phyloP scores from a whole-genome alignment of 2,797 vertebrate genomes.

The Pipistrellus pipistrellus region DNA sequence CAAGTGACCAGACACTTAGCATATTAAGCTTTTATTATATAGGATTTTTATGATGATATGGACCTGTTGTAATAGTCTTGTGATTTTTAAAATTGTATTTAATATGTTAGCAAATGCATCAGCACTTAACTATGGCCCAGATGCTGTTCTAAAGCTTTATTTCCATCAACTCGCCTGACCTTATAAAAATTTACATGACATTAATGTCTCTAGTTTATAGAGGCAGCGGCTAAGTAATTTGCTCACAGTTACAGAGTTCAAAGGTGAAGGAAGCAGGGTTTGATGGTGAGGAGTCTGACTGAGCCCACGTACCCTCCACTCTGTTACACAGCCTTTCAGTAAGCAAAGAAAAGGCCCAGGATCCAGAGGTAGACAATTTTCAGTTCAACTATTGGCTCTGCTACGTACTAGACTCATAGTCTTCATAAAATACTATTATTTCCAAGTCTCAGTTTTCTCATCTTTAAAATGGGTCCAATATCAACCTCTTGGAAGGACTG shows the following conservation, averaged over 20 bases:
- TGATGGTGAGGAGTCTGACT: neutral
- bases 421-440: neutral
- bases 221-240: neutral
- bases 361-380: neutral
- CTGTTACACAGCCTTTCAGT: fast-evolving
- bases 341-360: neutral
- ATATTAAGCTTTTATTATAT: too few species aligned
- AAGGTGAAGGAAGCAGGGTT: neutral
- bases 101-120: neutral
- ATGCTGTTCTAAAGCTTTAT: neutral
- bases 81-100: neutral
- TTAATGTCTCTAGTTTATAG: neutral
- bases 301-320: neutral
- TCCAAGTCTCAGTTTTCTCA: neutral
- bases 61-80: neutral
- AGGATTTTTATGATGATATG: neutral
- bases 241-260: neutral
- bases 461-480: neutral
- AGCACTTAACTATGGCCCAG: neutral
- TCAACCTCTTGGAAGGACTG: neutral
- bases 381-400: neutral
- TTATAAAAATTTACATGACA: neutral
- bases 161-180: neutral
- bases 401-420: neutral
- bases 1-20: too few species aligned